Base-by-base conservation (phyloP, 2,797 vertebrate species). In the Diplodus sargus region DNA sequence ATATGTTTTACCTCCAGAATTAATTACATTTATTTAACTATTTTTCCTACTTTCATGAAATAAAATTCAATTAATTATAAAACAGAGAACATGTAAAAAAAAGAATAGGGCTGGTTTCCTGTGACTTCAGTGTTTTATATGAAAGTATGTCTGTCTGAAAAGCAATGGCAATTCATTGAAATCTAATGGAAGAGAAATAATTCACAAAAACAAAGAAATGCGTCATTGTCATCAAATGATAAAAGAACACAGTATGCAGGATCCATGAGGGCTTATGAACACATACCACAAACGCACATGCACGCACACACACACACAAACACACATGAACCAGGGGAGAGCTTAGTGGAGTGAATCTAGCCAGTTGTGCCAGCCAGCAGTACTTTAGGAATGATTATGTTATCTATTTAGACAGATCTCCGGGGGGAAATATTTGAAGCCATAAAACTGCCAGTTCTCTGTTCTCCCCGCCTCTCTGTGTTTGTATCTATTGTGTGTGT, bases 321-420 rank as follows among this genome's bases (percentile, higher is more conserved):
- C 53, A 72, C 34, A 61, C 45, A 84, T 11, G 16, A 39, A 80
- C 57, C 28, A 34, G n/a, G 22, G n/a, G 47, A 65, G 57, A 78
- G 84, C 76, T 82, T 76, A 80, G 78, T 49, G 61, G 56, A 43
- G 73, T 82, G 77, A 81, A 85, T 78, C 62, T 43, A 72, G 82
- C 74, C 73, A 79, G 70, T 86, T 82, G 67, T 89, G 72, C 63
- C 80, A 78, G 85, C 74, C 78, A 82, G 63, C 82, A 70, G 70
- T 79, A 78, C 76, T 86, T 85, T 84, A 80, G 62, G 60, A 85
- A 85, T 84, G 85, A 93, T 93, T 82, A 88, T 90, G 85, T 90
- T 90, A 87, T 92, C 83, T 89, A 73, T 91, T 91, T 85, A 81
- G 89, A 92, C 87, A 90, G 78, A 91, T 89, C 91, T 92, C 82